A percentile compares a stretch with the other conserved stretches of the same genome.
Evolutionary conservation across 2,888 invertebrate genomes (phyloP).

Genomic region (Apodemia hepburni): DNA sequence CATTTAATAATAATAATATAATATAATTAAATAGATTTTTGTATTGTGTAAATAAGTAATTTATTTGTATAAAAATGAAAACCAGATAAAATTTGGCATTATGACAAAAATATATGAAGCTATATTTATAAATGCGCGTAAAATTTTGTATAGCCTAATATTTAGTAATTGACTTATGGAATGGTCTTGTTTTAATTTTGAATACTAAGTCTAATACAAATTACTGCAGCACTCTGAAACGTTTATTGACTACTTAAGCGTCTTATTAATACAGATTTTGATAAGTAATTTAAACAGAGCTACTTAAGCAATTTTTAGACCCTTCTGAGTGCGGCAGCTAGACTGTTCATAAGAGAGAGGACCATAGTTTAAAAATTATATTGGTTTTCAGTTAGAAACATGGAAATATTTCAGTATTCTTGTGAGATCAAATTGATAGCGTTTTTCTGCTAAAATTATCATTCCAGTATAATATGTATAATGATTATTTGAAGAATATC

Average conservation of each 20-base stretch:
- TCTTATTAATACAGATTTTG: no score
- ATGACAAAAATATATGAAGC: constrained; percentile 50
- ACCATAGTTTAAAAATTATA: background rate
- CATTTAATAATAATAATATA: constrained; percentile 4
- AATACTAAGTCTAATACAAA: constrained; percentile 18
- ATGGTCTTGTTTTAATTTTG: constrained; percentile 50
- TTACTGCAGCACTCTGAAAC: background rate
- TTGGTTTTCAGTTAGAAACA: background rate
- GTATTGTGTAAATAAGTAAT: constrained; percentile 11
- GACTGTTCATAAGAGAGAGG: background rate
- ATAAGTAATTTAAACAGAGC: no score
- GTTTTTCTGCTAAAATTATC: no score
- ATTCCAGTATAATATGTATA: no score
- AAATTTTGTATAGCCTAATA: constrained; percentile 51
- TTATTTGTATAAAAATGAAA: constrained; percentile 26
- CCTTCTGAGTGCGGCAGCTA: background rate
- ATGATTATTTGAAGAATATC: no score
- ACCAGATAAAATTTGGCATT: constrained; percentile 34
- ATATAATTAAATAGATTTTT: constrained; percentile 6
- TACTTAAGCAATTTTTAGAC: no score
- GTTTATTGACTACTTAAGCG: background rate
- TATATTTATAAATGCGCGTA: constrained; percentile 39
- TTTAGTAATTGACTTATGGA: constrained; percentile 64
- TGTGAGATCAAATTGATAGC: no score
- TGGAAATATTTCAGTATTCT: background rate